These are phyloP conservation scores for Uromys caudimaculatus DNA, from an alignment of 2,797 vertebrate genomes.

Conservation along the genomic window DNA sequence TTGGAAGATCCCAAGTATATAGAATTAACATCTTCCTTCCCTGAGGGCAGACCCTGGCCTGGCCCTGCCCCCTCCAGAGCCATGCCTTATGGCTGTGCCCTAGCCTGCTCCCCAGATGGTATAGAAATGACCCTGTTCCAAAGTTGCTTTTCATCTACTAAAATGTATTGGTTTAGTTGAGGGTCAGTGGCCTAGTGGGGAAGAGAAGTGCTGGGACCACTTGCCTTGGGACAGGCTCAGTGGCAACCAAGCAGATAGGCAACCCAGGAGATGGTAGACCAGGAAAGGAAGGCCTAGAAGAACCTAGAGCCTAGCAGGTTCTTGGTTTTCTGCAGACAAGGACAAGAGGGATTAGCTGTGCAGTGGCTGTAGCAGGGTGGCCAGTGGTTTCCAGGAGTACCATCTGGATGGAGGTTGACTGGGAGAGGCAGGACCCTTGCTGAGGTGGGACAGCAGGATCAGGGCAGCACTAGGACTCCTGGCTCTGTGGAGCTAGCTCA, in stretches of 20 bases:
- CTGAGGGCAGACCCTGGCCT: neutral
- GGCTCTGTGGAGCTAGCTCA: neutral
- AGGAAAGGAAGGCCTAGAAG: neutral
- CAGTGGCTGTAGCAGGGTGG: neutral
- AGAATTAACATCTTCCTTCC: neutral
- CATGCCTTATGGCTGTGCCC: too few relatives aligned
- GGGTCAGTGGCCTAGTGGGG: accelerated
- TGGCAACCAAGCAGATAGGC: too few relatives aligned
- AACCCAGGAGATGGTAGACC: neutral
- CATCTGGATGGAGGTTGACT: neutral
- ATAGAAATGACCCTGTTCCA: accelerated
- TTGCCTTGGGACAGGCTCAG: neutral
- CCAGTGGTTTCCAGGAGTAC: neutral
- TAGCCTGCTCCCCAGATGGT: neutral
- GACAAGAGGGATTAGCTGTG: neutral
- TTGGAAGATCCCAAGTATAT: neutral
- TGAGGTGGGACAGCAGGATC: neutral
- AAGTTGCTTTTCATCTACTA: too few relatives aligned
- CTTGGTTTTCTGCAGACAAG: neutral
- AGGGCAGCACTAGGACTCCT: neutral
- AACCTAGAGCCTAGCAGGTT: neutral
- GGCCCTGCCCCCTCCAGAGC: neutral
- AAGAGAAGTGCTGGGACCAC: neutral
- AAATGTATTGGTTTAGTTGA: neutral
- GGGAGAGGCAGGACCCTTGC: neutral